Evolutionary conservation across 1,140 invertebrate genomes (phyloP).

Genomic region (Polypedilum vanderplanki): DNA sequence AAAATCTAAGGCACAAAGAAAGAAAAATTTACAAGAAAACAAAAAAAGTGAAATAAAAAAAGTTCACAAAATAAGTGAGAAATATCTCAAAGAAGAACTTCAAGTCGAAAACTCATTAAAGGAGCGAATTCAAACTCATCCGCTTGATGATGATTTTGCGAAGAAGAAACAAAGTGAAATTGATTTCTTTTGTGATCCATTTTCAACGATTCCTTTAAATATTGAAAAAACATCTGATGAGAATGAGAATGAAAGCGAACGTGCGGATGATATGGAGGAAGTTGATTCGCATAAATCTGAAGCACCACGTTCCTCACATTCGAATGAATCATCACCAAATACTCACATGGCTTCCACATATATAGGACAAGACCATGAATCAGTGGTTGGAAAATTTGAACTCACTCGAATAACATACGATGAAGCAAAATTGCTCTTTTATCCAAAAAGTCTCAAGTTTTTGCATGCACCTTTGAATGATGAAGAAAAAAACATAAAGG

Average conservation of each 20-base stretch:
- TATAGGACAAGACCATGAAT: neutral
- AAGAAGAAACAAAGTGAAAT: neutral
- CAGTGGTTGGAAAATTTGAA: neutral
- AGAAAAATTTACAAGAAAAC: neutral
- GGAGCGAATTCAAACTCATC: neutral
- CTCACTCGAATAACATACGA: neutral
- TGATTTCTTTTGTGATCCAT: slow-evolving; percentile 16
- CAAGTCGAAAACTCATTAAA: neutral
- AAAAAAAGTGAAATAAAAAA: neutral
- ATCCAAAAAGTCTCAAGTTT: neutral
- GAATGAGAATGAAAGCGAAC: neutral
- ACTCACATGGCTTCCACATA: slow-evolving; percentile 8
- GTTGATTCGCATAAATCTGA: neutral
- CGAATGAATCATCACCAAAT: neutral
- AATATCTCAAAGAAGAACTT: slow-evolving; percentile 2
- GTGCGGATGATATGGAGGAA: neutral
- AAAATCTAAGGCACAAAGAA: neutral
- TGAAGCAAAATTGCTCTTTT: neutral
- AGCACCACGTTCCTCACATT: neutral
- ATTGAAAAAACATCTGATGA: neutral
- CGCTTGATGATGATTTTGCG: neutral
- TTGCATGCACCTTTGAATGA: neutral
- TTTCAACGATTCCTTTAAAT: neutral
- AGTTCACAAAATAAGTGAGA: slow-evolving; percentile 7
- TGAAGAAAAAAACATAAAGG: neutral